Base-by-base conservation (phyloP, 2,888 invertebrate species). In the Diogma glabrata region DNA sequence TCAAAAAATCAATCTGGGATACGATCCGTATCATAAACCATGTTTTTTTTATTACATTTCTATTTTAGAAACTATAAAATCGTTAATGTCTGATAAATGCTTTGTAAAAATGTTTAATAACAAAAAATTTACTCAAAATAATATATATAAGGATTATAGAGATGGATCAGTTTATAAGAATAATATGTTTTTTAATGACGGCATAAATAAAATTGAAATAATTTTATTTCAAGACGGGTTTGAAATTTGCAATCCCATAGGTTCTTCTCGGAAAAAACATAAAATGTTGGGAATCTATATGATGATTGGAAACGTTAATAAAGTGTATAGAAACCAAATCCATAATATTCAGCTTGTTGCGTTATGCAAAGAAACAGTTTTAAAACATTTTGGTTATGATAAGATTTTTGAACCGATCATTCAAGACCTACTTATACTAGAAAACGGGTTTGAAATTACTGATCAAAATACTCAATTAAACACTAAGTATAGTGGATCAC, bases 261-360 rank as follows among this genome's bases (percentile, higher is more conserved):
- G 17, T 8, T 47, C 47, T 28, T 47, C 47, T n/a, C 22, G 23
- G 16, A 46, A 46, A 46, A 46, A 46, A 46, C 46, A 46, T 24
- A 46, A 46, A 12, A 23, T 46, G 16, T n/a, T 46, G 9, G 46
- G 46, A 3, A 9, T 46, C 7, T 46, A 46, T 16, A 26, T 46
- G 46, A 24, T 14, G 4, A 26, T 46, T 8, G 46, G 26, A 26
- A 46, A 46, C 10, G n/a, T 46, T 26, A 23, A 46, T 26, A 22
- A n/a, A 22, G 14, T 24, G n/a, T 46, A 46, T 26, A 20, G 46
- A 22, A n/a, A 9, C 4, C 22, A 26, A n/a, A n/a, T 46, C n/a
- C 22, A 24, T n/a, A 46, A 46, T 26, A 46, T 46, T 26, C 46
- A 46, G 9, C 23, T 46, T 23, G 47, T 47, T 9, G 40, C 19